Conservation (phyloP, 2,888 invertebrate genomes). For the Scaptomyza reducta region DNA sequence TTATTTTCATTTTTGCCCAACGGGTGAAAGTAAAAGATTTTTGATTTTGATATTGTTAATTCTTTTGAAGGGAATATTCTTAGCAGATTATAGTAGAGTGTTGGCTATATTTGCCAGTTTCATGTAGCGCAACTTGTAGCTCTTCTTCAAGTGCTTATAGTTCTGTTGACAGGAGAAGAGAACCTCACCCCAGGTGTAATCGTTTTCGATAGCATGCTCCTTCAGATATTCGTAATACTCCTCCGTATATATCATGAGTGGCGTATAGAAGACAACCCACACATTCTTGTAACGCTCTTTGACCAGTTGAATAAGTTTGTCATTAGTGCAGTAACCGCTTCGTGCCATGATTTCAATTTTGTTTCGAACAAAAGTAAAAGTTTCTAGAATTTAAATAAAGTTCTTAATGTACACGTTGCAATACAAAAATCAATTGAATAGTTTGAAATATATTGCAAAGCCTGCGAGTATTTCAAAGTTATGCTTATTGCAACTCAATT, state of each 20-base stretch:
- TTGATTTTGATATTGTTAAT: too few relatives aligned
- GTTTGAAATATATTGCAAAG: conserved; percentile 6
- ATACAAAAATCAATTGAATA: neutral
- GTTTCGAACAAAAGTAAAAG: conserved; percentile 1
- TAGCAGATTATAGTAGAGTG: neutral
- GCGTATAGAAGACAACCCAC: neutral
- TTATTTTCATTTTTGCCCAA: conserved; percentile 2
- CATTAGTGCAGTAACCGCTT: conserved; percentile 40
- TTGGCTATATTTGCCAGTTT: conserved; percentile 23
- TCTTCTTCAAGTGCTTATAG: conserved; percentile 16
- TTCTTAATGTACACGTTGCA: neutral
- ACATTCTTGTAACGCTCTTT: conserved; percentile 21
- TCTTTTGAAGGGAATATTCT: neutral
- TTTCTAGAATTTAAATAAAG: neutral
- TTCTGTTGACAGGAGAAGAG: conserved; percentile 1
- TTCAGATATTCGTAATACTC: conserved; percentile 24
- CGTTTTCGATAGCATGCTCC: conserved; percentile 12
- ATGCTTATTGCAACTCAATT: neutral
- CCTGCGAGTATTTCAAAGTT: conserved; percentile 8
- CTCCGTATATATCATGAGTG: conserved; percentile 39
- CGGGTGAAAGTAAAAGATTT: too few relatives aligned
- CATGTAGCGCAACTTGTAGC: conserved; percentile 23
- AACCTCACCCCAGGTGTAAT: neutral
- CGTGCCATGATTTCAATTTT: conserved; percentile 36
- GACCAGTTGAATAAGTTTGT: conserved; percentile 29